Base-by-base conservation (phyloP, 1,140 invertebrate species). In the Ostrea denselamellosa region DNA sequence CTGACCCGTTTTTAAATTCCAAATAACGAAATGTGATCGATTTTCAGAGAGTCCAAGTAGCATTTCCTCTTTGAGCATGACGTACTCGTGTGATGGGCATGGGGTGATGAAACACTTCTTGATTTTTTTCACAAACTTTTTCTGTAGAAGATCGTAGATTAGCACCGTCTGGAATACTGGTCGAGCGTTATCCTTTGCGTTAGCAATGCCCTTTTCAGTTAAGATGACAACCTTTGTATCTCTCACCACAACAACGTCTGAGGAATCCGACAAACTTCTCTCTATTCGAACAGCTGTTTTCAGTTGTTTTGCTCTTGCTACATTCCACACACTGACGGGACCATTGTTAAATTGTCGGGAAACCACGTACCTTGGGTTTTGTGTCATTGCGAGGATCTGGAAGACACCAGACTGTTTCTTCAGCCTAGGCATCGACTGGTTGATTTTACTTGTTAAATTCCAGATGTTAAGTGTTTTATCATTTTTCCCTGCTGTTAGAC, bases 301-400 rank as follows among this genome's bases (percentile, higher is more conserved):
- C 28, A 92, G 83, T 85, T 91, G 92, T 83, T 93, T 93, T 8
- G 91, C 93, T 84, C 92, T 93, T 12, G 92, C 92, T 71, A 94
- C 91, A 89, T 94, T 94, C 94, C 94, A 95, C 9, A 95, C 92
- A 82, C 90, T 92, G 12, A 94, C 89, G 28, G 92, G 92, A 51
- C 94, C 94, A 85, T 94, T 93, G 88, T 94, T 92, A 8, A 93
- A 89, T 51, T 92, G 91, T 62, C 93, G 90, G n/a, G 94, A 92
- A 3, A 95, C 92, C 17, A 93, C 92, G 86, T 93, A 94, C 28
- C 92, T 89, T 25, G 93, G 93, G 81, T 95, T 92, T 54, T 93
- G 92, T 8, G 87, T 81, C 93, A 95, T 93, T 12, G 91, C 90
- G 28, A 93, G 85, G n/a, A 95, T 92, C 25, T 93, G 89, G 17